Evolutionary conservation across 2,113 vertebrate genomes (phyloP).

Genomic region (Gambusia holbrooki): DNA sequence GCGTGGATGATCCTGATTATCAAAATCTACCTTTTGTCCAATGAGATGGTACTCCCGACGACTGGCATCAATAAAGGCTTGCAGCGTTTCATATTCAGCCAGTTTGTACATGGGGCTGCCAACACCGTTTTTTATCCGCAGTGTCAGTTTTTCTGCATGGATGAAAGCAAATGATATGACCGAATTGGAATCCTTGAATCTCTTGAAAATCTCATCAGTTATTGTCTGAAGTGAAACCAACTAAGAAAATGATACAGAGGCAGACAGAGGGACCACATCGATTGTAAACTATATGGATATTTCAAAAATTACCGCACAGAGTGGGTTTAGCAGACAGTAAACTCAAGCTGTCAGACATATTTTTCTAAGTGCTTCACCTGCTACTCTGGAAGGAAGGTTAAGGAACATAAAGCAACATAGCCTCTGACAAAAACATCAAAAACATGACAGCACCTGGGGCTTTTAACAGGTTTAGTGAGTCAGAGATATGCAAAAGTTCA

Average conservation of each 20-base stretch:
- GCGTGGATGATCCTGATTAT: conserved; percentile 12
- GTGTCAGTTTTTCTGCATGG: conserved; percentile 78
- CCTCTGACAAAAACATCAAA: conserved; percentile 53
- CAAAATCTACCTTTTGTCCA: conserved; percentile 85
- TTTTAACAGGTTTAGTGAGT: conserved; percentile 22
- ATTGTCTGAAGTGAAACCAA: conserved; percentile 44
- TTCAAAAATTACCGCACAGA: conserved; percentile 25
- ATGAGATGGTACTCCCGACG: conserved; percentile 80
- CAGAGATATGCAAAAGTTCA: not conserved
- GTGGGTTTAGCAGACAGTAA: conserved; percentile 15
- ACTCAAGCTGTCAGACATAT: conserved; percentile 40
- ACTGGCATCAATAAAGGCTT: conserved; percentile 82
- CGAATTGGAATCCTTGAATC: conserved; percentile 49
- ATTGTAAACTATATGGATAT: conserved; percentile 17
- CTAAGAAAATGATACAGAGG: conserved; percentile 25
- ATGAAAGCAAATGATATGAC: conserved; percentile 59
- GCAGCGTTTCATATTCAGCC: conserved; percentile 83
- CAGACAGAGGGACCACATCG: conserved; percentile 27
- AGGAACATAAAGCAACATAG: conserved; percentile 53
- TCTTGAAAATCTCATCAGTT: conserved; percentile 46
- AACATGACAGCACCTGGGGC: conserved; percentile 31
- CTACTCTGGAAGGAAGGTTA: conserved; percentile 57
- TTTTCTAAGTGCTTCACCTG: conserved; percentile 52
- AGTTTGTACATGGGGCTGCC: conserved; percentile 83
- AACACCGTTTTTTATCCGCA: conserved; percentile 78